Conservation (phyloP, 1,140 invertebrate genomes). For the Thaumetopoea pityocampa region DNA sequence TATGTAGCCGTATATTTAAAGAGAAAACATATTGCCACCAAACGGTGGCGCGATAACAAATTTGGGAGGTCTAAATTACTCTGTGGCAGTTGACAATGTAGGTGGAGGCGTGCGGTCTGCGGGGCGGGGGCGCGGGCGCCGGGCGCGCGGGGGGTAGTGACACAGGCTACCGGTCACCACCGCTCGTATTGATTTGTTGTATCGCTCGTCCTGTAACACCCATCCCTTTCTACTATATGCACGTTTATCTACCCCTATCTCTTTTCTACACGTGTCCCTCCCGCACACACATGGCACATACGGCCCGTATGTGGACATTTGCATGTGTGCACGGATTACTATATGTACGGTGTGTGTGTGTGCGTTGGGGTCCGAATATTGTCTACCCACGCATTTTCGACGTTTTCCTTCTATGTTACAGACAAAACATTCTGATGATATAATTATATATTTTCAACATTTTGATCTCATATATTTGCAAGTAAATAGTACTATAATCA, state of each 20-base stretch:
- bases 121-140: slow-evolving; percentile 24
- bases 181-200: slow-evolving; percentile 76
- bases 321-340: slow-evolving; percentile 32
- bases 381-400: slow-evolving; percentile 64
- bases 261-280: slow-evolving; percentile 46
- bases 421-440: slow-evolving; percentile 7
- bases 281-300: slow-evolving; percentile 58
- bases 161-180: slow-evolving; percentile 75
- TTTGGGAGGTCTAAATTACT: slow-evolving; percentile 44
- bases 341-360: slow-evolving; percentile 37
- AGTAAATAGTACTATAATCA: no score
- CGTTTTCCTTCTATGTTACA: slow-evolving; percentile 38
- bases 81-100: slow-evolving; percentile 71
- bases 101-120: slow-evolving; percentile 64
- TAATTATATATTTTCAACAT: no score
- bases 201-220: slow-evolving; percentile 70
- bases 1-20: slow-evolving; percentile 22
- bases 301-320: slow-evolving; percentile 40
- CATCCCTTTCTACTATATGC: slow-evolving; percentile 52
- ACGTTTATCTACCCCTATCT: slow-evolving; percentile 22
- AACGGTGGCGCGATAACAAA: slow-evolving; percentile 18
- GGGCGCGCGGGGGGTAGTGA: slow-evolving; percentile 54
- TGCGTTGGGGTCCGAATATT: slow-evolving; percentile 64
- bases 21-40: slow-evolving; percentile 16
- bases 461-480: no score